Evolutionary conservation across 2,888 invertebrate species (phyloP), one percentile per base, ranked within the genome.

Genomic region (Macrophya alboannulata): DNA sequence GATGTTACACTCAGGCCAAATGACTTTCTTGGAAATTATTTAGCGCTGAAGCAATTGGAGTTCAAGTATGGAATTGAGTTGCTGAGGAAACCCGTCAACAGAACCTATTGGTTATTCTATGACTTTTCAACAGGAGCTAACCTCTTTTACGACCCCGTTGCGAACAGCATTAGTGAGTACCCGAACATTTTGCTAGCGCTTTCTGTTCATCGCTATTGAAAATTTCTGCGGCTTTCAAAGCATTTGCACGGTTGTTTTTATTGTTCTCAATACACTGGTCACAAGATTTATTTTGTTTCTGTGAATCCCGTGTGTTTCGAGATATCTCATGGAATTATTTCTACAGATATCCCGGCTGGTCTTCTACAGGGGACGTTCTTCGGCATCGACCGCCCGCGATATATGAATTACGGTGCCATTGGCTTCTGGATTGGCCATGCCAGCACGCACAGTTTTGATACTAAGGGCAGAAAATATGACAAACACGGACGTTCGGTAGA

Each of bases 281-380:
- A 59, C 59, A n/a, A n/a, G 21, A 3, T 59, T 59, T 6, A 21
- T 59, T n/a, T 9, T 10, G 6, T 59, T 65, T 4, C 31, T 65
- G 65, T 65, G 9, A 8, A 10, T 12, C 15, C 2, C 12, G 21
- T 9, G 12, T 45, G 1, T 12, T 31, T 79, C 88, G 6, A 37
- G 4, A 59, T 31, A 12, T 1, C 55, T n/a, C n/a, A n/a, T 6
- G 8, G 8, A n/a, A n/a, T 55, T 6, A 55, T 55, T n/a, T n/a
- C 8, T 90, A 74, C 94, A 99, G 98, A 98, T 94, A 98, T 98
- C 94, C 98, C 98, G 0, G 98, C 98, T 89, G 98, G 98, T 87
- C 98, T 98, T 87, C 95, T 99, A 1, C 98, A 98, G 95, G 98
- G 98, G 1, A 96, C 97, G 1, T 98, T 98, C 95, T 99, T 98